These are phyloP conservation scores for Drosophila gaucha DNA, from an alignment of 2,888 invertebrate species.

Conservation along the genomic window DNA sequence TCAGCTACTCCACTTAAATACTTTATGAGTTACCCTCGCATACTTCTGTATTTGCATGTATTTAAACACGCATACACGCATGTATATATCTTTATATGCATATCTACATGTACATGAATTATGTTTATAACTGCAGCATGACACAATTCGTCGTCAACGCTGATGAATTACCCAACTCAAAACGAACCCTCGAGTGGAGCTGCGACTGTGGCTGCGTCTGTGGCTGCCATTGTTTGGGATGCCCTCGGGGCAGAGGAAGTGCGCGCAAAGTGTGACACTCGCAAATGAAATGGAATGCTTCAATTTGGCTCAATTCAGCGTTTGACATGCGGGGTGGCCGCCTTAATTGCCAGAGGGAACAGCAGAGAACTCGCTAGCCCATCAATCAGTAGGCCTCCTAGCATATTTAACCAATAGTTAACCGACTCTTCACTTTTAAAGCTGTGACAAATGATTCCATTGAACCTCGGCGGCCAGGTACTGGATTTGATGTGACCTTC, in stretches of 20 bases:
- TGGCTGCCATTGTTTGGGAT: constrained; percentile 18
- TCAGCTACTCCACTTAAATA: no score
- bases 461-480: constrained; percentile 37
- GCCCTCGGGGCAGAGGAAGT: constrained; percentile 67
- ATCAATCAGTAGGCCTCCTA: constrained; percentile 32
- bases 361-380: constrained; percentile 21
- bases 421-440: background rate
- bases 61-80: constrained; percentile 1
- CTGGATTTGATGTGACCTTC: constrained; percentile 41
- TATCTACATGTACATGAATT: constrained; percentile 7
- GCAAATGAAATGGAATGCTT: constrained; percentile 76
- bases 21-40: background rate
- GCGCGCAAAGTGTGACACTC: constrained; percentile 76
- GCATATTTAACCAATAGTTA: constrained; percentile 24
- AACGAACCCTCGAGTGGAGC: constrained; percentile 33
- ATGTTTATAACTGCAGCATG: constrained; percentile 51
- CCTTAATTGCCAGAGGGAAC: constrained; percentile 64
- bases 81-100: background rate
- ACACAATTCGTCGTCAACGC: constrained; percentile 68
- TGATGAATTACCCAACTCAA: constrained; percentile 69
- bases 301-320: constrained; percentile 75
- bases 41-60: constrained; percentile 1
- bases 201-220: constrained; percentile 8
- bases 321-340: constrained; percentile 77
- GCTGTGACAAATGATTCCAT: constrained; percentile 42